These are phyloP conservation scores for Spea bombifrons DNA, from an alignment of 2,113 vertebrate genomes.

Conservation along the genomic window DNA sequence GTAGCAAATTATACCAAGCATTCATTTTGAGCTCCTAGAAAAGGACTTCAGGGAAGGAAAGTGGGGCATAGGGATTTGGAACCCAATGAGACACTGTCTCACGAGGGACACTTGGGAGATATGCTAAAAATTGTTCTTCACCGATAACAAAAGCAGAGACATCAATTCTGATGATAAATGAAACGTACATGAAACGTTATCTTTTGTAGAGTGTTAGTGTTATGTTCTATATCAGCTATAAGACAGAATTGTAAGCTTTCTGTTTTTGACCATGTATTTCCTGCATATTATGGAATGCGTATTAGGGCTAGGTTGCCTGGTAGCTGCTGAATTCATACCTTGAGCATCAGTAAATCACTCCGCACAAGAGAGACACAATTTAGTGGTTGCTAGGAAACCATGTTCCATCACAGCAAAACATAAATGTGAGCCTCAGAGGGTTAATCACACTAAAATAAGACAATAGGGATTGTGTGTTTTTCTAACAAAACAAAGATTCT, in stretches of 20 bases:
- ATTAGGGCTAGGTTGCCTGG: slow-evolving; percentile 30
- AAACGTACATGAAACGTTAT: background rate
- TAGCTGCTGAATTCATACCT: slow-evolving; percentile 32
- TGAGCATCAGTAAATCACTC: slow-evolving; percentile 5
- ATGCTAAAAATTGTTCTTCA: too few relatives aligned
- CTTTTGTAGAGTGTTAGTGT: background rate
- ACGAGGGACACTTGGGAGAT: too few relatives aligned
- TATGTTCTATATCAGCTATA: background rate
- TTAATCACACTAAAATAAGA: slow-evolving; percentile 13
- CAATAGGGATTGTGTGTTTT: background rate
- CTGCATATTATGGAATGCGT: background rate
- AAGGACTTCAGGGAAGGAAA: too few relatives aligned
- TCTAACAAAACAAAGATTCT: background rate
- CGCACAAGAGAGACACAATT: slow-evolving; percentile 31
- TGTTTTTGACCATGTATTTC: slow-evolving; percentile 15
- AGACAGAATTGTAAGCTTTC: background rate
- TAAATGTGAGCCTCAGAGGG: slow-evolving; percentile 13
- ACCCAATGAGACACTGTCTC: too few relatives aligned
- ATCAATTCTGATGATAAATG: background rate
- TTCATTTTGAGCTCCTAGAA: too few relatives aligned
- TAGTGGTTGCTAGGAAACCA: slow-evolving; percentile 26
- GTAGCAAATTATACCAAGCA: too few relatives aligned
- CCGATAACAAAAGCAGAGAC: too few relatives aligned
- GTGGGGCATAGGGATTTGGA: too few relatives aligned
- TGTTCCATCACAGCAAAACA: background rate